Conservation (phyloP, 2,113 vertebrate genomes). For the Motacilla tschutschensis region DNA sequence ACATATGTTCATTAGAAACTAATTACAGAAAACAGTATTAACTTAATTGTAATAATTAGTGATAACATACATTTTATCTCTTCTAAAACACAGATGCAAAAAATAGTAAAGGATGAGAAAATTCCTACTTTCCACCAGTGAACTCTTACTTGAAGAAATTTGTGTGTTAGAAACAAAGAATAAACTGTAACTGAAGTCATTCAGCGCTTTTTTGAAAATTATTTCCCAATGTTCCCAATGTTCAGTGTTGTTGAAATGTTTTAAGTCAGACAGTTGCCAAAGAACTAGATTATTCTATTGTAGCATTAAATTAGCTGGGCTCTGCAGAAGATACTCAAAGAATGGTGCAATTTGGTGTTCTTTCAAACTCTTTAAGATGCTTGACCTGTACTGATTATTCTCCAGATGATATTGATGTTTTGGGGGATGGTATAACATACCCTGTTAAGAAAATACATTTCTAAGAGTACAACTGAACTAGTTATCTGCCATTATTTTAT, state of each 20-base stretch:
- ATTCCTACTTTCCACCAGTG: not conserved
- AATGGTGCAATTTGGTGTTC: not conserved
- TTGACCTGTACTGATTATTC: not conserved
- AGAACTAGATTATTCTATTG: conserved; percentile 44
- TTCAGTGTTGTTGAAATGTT: not conserved
- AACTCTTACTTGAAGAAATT: not conserved
- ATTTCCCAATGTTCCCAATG: not conserved
- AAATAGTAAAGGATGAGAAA: not conserved
- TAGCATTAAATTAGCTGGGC: not conserved
- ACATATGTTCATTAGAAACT: conserved; percentile 49
- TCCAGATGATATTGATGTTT: not conserved
- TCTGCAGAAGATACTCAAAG: not conserved
- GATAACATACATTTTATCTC: conserved; percentile 1
- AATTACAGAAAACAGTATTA: conserved; percentile 49
- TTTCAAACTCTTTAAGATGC: not conserved
- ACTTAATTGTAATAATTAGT: conserved; percentile 30
- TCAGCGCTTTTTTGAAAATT: not conserved
- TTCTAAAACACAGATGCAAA: not conserved
- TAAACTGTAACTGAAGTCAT: not conserved
- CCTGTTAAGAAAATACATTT: not conserved
- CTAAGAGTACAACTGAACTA: not conserved
- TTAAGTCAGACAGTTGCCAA: conserved; percentile 24
- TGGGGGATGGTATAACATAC: not conserved
- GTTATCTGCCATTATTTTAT: not conserved
- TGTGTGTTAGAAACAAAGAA: conserved; percentile 28